Conservation (phyloP, 2,797 vertebrate species). For the Haliaeetus albicilla region DNA sequence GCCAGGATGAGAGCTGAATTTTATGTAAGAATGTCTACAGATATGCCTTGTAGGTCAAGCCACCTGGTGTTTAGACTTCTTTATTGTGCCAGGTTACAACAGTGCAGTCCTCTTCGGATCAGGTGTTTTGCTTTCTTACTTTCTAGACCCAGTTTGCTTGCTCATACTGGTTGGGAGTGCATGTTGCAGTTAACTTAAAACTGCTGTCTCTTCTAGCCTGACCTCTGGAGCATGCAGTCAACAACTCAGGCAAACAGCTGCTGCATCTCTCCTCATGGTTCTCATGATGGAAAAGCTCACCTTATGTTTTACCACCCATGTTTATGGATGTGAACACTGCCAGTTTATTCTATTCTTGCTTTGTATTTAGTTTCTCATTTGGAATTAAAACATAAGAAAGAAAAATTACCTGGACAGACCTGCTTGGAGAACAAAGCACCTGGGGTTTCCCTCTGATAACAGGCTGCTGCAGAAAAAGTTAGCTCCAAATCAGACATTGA, state of each 20-base stretch:
- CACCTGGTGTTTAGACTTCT: neutral
- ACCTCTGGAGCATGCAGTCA: neutral
- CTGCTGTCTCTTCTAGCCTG: neutral
- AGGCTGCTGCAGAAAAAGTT: conserved; percentile 4
- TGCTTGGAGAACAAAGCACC: conserved; percentile 17
- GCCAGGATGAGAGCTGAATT: neutral
- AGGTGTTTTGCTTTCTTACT: neutral
- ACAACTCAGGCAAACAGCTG: neutral
- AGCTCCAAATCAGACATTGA: neutral
- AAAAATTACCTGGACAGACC: neutral
- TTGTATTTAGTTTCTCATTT: neutral
- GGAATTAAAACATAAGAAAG: conserved; percentile 10
- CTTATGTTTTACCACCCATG: neutral
- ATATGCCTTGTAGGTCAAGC: neutral
- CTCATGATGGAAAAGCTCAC: neutral
- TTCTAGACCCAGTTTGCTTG: neutral
- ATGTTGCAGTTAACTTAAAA: neutral
- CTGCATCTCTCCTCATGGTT: neutral
- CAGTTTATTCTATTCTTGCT: neutral
- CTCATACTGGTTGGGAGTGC: neutral
- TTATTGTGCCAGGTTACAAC: neutral
- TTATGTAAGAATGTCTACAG: neutral
- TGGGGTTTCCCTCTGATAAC: conserved; percentile 45
- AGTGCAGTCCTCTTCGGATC: neutral
- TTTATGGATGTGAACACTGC: neutral